These are phyloP conservation scores for Taenaris catops DNA, from an alignment of 2,888 invertebrate genomes.

Conservation along the genomic window DNA sequence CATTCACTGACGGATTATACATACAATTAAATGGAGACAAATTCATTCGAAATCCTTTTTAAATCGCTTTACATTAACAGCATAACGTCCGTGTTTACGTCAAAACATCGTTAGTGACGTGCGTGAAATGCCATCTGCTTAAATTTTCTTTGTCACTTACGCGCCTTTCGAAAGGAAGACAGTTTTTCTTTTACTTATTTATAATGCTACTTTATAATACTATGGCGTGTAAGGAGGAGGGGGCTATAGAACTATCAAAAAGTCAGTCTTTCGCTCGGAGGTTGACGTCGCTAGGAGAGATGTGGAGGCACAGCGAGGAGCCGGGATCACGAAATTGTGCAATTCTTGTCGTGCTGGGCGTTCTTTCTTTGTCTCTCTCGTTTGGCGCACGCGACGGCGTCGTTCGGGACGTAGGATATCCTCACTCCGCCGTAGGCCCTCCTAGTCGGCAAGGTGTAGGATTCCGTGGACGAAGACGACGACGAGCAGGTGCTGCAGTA, in stretches of 20 bases:
- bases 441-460: conserved; percentile 91
- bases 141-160: conserved; percentile 29
- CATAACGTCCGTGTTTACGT: conserved; percentile 35
- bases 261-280: conserved; percentile 76
- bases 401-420: conserved; percentile 96
- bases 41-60: conserved; percentile 46
- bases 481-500: conserved; percentile 95
- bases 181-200: conserved; percentile 28
- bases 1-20: conserved; percentile 51
- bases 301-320: conserved; percentile 37
- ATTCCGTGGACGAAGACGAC: conserved; percentile 92
- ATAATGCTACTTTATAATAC: conserved; percentile 45
- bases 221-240: conserved; percentile 49
- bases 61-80: conserved; percentile 38
- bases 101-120: conserved; percentile 44
- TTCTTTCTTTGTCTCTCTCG: conserved; percentile 81
- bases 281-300: conserved; percentile 58
- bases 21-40: conserved; percentile 44
- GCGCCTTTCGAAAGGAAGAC: conserved; percentile 43
- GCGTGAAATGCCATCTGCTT: conserved; percentile 24
- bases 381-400: conserved; percentile 90
- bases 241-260: conserved; percentile 57
- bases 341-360: conserved; percentile 88
- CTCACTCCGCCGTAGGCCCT: conserved; percentile 92
- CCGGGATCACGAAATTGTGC: conserved; percentile 90